Evolutionary conservation across 2,888 invertebrate species (phyloP), one percentile per base, ranked within the genome.

Genomic region (Mythimna albipuncta): DNA sequence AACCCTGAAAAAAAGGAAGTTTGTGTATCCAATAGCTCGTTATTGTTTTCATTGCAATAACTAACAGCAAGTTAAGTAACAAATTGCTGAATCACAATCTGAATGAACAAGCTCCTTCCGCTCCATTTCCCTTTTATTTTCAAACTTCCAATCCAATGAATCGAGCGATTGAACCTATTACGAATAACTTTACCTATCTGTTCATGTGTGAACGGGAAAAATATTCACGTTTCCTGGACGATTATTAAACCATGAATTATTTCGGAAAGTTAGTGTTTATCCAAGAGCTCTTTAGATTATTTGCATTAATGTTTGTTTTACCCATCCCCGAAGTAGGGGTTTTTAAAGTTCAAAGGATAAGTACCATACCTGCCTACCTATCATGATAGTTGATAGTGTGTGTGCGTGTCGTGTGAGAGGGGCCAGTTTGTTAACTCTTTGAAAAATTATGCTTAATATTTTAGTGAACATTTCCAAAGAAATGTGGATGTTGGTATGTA

Each of bases 81-180:
- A 91, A 92, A 93, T 91, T 87, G 90, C 89, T 89, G 90, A 93
- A 89, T 93, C 92, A 90, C 89, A 92, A 91, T 90, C 87, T 90
- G 92, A 92, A 92, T 93, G 91, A 94, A 90, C 91, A 92, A 90
- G 26, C 92, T 91, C 90, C 89, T 93, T 94, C 92, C 94, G 90
- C 90, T 88, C 92, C 93, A 92, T 94, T 94, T 91, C 92, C 89
- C 93, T 90, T 93, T 94, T 94, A 94, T 94, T 94, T 94, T 92
- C 88, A 92, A 94, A 93, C 91, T 94, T 94, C 93, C 93, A 91
- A 92, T 89, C 89, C 93, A 92, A 87, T 92, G 94, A 89, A 85
- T 92, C 92, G 91, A 86, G 84, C 93, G 91, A 93, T 93, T 93
- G 91, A 93, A 93, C 93, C 91, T 93, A 92, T 93, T 92, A 92